A percentile compares a stretch with the other conserved stretches of the same genome.
These are phyloP conservation scores for Remorina albescens DNA, from an alignment of 2,797 vertebrate genomes.

Conservation along the genomic window DNA sequence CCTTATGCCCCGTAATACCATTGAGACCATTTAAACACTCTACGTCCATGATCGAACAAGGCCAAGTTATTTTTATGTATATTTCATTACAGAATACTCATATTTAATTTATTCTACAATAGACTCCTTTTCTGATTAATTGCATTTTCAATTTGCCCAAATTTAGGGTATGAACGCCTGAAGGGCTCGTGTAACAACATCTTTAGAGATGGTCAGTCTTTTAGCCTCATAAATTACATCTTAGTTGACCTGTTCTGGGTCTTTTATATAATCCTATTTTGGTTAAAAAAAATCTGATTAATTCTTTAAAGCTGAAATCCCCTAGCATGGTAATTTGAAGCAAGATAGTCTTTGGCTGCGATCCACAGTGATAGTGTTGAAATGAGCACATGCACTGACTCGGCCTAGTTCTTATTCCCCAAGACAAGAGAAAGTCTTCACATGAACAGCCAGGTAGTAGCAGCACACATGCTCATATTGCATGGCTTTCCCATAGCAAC, in stretches of 20 bases:
- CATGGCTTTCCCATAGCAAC: slow-evolving; percentile 34
- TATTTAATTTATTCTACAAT: slow-evolving; percentile 61
- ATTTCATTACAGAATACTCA: slow-evolving; percentile 63
- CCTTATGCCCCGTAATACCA: background rate
- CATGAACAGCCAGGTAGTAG: slow-evolving; percentile 48
- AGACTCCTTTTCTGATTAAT: slow-evolving; percentile 57
- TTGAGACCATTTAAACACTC: slow-evolving; percentile 18
- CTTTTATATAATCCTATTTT: slow-evolving; percentile 66
- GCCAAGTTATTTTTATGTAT: slow-evolving; percentile 62
- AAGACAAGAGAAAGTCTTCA: slow-evolving; percentile 65
- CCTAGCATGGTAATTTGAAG: slow-evolving; percentile 66
- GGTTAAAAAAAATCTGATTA: slow-evolving; percentile 69
- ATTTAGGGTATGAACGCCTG: slow-evolving; percentile 40
- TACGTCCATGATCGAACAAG: slow-evolving; percentile 45
- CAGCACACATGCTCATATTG: slow-evolving; percentile 50
- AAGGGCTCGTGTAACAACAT: slow-evolving; percentile 13
- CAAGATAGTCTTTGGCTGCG: slow-evolving; percentile 76
- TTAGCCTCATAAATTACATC: slow-evolving; percentile 47
- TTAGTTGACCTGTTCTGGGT: slow-evolving; percentile 55
- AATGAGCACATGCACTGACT: slow-evolving; percentile 76
- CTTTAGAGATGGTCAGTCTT: slow-evolving; percentile 51
- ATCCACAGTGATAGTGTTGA: slow-evolving; percentile 73
- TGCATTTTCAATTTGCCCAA: slow-evolving; percentile 49
- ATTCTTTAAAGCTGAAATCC: slow-evolving; percentile 73
- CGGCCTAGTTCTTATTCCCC: slow-evolving; percentile 79